Base-by-base conservation (phyloP, 2,113 vertebrate species). In the Odocoileus virginianus region DNA sequence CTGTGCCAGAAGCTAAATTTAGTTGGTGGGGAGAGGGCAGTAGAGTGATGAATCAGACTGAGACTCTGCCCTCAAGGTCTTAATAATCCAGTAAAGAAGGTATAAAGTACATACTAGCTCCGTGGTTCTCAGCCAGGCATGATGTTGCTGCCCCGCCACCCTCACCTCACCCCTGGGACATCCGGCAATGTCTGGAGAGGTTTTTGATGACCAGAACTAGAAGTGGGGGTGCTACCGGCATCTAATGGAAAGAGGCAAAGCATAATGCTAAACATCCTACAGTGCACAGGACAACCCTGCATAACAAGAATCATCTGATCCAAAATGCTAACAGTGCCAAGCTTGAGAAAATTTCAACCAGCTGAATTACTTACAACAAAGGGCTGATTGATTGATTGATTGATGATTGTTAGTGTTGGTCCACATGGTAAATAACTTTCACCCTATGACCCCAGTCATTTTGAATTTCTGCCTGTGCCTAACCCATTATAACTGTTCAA, bases 361-460 rank as follows among this genome's bases (percentile, higher is more conserved):
- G 54, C 43, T 76, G 13, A 57, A 40, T 54, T 92, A 86, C 58
- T 67, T 54, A 45, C 7, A 58, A 78, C 6, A 81, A 93, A 88
- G 55, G 54, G 83, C 47, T 58, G 55, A 30, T 43, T 67, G 74
- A 87, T 45, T 25, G 43, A 71, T 27, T 83, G 81, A 88, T 40
- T 90, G 43, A 74, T 33, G 23, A 55, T 30, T 87, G 90, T n/a
- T 86, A 43, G 25, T 96, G 36, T 91, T 91, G 71, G 79, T 71
- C 78, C 23, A 52, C 94, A 74, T 27, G 71, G 96, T n/a, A 91
- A 97, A 87, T 89, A 60, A 94, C 91, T 95, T 97, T 96, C 43
- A 93, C 36, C 50, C 28, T 50, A 50, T 78, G 28, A 95, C 71
- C 50, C 16, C 25, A 60, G 91, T 78, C 94, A 91, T 85, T 98